Conservation (phyloP, 2,888 invertebrate genomes). For the Patella pellucida region DNA sequence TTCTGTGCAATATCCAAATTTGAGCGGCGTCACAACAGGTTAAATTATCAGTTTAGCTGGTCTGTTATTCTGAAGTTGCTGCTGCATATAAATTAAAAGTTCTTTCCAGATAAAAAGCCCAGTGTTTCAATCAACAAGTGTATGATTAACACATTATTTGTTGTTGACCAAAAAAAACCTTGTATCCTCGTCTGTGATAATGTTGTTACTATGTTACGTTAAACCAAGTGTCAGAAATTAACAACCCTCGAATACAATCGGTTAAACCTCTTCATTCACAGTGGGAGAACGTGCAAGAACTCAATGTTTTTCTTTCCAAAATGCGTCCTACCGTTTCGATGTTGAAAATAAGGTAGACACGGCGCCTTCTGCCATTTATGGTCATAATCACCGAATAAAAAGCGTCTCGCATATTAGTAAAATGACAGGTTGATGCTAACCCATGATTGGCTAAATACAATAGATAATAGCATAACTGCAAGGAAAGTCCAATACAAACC, state of each 20-base stretch:
- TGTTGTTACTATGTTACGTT: too few species aligned
- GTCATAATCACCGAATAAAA: constrained; percentile 44
- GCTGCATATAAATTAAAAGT: too few species aligned
- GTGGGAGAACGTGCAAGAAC: neutral
- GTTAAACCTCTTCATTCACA: neutral
- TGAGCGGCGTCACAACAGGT: too few species aligned
- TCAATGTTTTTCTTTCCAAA: neutral
- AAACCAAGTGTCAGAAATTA: constrained; percentile 4
- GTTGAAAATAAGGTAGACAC: neutral
- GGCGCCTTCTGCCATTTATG: constrained; percentile 33
- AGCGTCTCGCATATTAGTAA: constrained; percentile 39
- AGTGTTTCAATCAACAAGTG: too few species aligned
- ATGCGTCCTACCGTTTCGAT: neutral
- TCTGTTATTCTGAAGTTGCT: too few species aligned
- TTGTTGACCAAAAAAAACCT: too few species aligned
- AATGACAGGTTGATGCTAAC: constrained; percentile 36
- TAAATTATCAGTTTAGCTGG: too few species aligned
- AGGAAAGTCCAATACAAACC: constrained; percentile 22
- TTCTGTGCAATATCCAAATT: too few species aligned
- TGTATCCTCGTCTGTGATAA: too few species aligned
- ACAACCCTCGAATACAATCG: neutral
- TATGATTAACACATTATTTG: too few species aligned
- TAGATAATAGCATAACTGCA: constrained; percentile 42
- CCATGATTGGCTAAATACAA: constrained; percentile 42
- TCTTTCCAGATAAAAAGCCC: too few species aligned